Evolutionary conservation across 2,797 vertebrate species (phyloP).

Genomic region (Xiphophorus birchmanni): DNA sequence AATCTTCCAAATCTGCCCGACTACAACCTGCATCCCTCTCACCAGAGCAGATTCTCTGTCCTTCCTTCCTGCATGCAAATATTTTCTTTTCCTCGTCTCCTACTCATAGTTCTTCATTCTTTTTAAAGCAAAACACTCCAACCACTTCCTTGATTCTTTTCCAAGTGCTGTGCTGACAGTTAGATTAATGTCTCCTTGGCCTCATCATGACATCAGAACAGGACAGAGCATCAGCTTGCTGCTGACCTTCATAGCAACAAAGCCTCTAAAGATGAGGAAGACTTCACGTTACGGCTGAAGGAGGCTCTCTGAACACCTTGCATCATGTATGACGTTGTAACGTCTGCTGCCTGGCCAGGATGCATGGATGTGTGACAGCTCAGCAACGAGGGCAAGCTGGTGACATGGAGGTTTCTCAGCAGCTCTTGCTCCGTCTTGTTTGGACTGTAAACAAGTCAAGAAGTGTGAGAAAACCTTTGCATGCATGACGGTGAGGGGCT

Average conservation of each 20-base stretch:
- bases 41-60: neutral
- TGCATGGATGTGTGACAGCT: conserved; percentile 28
- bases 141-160: conserved; percentile 52
- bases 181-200: conserved; percentile 43
- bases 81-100: neutral
- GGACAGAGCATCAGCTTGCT: neutral
- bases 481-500: conserved; percentile 11
- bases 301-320: neutral
- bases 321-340: conserved; percentile 23
- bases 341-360: conserved; percentile 12
- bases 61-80: neutral
- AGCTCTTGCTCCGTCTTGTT: conserved; percentile 71
- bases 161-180: conserved; percentile 9
- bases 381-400: conserved; percentile 65
- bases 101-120: conserved; percentile 56
- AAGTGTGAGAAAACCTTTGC: conserved; percentile 74
- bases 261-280: conserved; percentile 3
- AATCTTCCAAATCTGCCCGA: neutral
- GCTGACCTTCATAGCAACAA: neutral
- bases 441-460: conserved; percentile 80
- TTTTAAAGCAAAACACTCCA: conserved; percentile 43
- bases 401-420: conserved; percentile 75
- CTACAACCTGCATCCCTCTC: neutral
- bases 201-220: conserved; percentile 43
- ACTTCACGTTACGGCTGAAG: conserved; percentile 5